Base-by-base conservation (phyloP, 37 sponge, comb jelly and placozoan genomes). In the Crambe crambe region DNA sequence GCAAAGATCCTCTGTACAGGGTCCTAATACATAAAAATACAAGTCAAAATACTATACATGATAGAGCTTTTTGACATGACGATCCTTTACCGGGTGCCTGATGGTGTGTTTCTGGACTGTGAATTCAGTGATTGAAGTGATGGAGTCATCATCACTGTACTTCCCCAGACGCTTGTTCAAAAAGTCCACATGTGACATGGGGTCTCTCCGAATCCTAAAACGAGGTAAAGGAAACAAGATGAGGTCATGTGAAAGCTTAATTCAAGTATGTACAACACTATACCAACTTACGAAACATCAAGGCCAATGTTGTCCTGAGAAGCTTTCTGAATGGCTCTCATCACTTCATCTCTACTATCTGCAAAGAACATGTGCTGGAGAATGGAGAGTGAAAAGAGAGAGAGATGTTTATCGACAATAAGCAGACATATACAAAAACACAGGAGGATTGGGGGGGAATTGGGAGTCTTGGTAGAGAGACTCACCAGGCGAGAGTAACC, bases 51-150 rank as follows among this genome's bases (percentile, higher is more conserved):
- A 71, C 10, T 9, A 36, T 39, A 62, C 35, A 0, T 37, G 74
- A 30, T 56, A 73, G 73, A 75, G 70, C 43, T 80, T 34, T 8
- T 26, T 36, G 9, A 18, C 10, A 26, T 62, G 22, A 62, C n/a
- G n/a, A n/a, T n/a, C n/a, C n/a, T n/a, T n/a, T n/a, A n/a, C n/a
- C 5, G 77, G 56, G 61, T 95, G 90, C 76, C 96, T 77, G 25
- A 54, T 38, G 0, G 81, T 39, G 80, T 86, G 77, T 75, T 97
- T 97, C 73, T 82, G 83, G 1, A 99, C 99, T 36, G 69, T 83
- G 74, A 99, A 99, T 76, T 99, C 99, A 12, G 97, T 77, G 26
- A 99, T 75, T 25, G 97, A 96, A 34, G 93, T 96, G 43, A 96
- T 88, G 60, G 89, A 88, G 75, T 99, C 95, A 78, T 99, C 99